Evolutionary conservation across 1,140 invertebrate species (phyloP).

Genomic region (Nasonia longicornis): DNA sequence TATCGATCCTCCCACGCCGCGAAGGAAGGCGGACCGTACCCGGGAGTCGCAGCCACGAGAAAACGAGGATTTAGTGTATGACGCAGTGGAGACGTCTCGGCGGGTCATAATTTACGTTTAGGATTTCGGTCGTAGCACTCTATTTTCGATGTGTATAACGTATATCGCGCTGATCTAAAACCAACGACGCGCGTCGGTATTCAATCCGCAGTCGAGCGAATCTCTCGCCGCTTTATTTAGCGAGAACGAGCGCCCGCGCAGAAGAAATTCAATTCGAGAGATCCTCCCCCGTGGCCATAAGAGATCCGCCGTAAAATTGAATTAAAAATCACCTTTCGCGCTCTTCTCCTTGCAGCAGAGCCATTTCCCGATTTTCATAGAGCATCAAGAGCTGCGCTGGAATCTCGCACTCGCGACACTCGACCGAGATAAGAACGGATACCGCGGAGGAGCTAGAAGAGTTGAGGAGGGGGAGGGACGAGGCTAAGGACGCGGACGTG

Average conservation of each 20-base stretch:
- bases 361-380: conserved; percentile 49
- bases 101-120: no score
- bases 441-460: neutral
- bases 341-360: conserved; percentile 52
- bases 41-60: conserved; percentile 46
- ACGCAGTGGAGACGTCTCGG: neutral
- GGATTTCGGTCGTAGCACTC: no score
- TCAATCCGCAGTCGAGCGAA: no score
- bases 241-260: no score
- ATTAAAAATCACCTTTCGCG: conserved; percentile 24
- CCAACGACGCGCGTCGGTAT: no score
- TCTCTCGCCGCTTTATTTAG: no score
- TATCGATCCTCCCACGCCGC: neutral
- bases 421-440: neutral
- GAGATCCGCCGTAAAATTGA: neutral
- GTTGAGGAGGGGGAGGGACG: neutral
- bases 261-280: no score
- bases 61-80: conserved; percentile 15
- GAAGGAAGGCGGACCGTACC: conserved; percentile 51
- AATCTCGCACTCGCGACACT: conserved; percentile 2
- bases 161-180: no score
- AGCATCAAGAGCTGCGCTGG: neutral
- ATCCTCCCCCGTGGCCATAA: no score
- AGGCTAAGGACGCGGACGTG: conserved; percentile 31
- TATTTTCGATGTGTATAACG: no score